These are phyloP conservation scores for Amphiduros pacificus DNA, from an alignment of 2,888 invertebrate genomes.

Conservation along the genomic window DNA sequence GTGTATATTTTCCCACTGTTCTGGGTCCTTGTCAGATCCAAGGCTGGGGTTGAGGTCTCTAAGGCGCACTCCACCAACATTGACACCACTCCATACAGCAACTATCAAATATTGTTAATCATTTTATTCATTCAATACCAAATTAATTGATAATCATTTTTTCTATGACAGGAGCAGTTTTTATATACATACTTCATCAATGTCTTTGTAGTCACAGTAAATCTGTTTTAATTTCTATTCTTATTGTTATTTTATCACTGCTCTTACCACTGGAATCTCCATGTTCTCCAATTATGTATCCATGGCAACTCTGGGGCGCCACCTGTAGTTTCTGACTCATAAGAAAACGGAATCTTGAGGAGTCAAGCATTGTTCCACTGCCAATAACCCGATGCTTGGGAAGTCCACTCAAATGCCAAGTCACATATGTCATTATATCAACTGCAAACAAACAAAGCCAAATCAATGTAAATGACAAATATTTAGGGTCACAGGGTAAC, in stretches of 20 bases:
- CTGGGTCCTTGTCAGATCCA: conserved; percentile 74
- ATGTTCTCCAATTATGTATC: conserved; percentile 93
- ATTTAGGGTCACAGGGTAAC: background rate
- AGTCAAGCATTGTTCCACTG: conserved; percentile 90
- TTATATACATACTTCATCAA: too few species aligned
- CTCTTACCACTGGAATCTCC: conserved; percentile 80
- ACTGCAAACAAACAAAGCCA: conserved; percentile 61
- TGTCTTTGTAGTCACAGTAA: too few species aligned
- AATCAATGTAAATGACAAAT: background rate
- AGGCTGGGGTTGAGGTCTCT: conserved; percentile 76
- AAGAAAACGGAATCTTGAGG: conserved; percentile 85
- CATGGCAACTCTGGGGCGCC: conserved; percentile 83
- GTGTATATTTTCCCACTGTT: conserved; percentile 80
- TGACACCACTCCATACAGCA: conserved; percentile 91
- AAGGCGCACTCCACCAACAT: conserved; percentile 84
- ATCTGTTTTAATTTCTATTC: too few species aligned
- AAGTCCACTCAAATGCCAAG: conserved; percentile 92
- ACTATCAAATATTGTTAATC: too few species aligned
- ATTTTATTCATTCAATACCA: too few species aligned
- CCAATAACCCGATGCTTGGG: conserved; percentile 87
- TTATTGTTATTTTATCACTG: too few species aligned
- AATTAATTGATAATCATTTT: too few species aligned
- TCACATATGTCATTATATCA: conserved; percentile 87
- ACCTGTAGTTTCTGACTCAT: conserved; percentile 80
- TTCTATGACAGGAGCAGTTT: too few species aligned